Evolutionary conservation across 37 sponge, comb jelly and placozoan genomes (phyloP).

Genomic region (Dysidea cf. avara): DNA sequence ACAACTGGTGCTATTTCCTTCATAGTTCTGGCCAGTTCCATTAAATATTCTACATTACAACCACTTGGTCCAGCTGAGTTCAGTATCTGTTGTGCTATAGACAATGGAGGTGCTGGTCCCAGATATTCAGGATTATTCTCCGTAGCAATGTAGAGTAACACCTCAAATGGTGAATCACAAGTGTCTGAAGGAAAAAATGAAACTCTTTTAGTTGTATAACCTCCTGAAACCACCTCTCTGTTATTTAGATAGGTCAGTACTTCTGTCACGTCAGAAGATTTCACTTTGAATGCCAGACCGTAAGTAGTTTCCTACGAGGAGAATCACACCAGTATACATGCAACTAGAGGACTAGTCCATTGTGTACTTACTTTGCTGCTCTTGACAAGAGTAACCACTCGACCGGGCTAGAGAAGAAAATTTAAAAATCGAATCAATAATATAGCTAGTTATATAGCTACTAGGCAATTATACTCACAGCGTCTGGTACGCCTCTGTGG

Average conservation of each 20-base stretch:
- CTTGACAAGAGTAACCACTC: constrained; percentile 87
- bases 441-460: neutral
- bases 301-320: constrained; percentile 56
- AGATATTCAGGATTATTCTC: constrained; percentile 76
- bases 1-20: constrained; percentile 34
- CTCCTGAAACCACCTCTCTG: constrained; percentile 63
- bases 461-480: constrained; percentile 50
- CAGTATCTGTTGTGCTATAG: constrained; percentile 70
- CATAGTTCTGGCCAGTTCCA: constrained; percentile 76
- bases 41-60: constrained; percentile 84
- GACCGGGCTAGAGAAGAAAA: constrained; percentile 74
- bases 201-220: constrained; percentile 66
- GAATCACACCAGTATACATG: neutral
- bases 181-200: constrained; percentile 59
- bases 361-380: constrained; percentile 41
- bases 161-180: constrained; percentile 33
- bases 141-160: constrained; percentile 81
- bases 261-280: constrained; percentile 44
- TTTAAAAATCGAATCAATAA: neutral
- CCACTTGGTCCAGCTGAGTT: constrained; percentile 76
- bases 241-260: constrained; percentile 71
- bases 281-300: constrained; percentile 83
- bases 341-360: neutral
- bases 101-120: constrained; percentile 67
- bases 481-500: constrained; percentile 88